Evolutionary conservation across 2,797 vertebrate genomes (phyloP).

Genomic region (Esox lucius): DNA sequence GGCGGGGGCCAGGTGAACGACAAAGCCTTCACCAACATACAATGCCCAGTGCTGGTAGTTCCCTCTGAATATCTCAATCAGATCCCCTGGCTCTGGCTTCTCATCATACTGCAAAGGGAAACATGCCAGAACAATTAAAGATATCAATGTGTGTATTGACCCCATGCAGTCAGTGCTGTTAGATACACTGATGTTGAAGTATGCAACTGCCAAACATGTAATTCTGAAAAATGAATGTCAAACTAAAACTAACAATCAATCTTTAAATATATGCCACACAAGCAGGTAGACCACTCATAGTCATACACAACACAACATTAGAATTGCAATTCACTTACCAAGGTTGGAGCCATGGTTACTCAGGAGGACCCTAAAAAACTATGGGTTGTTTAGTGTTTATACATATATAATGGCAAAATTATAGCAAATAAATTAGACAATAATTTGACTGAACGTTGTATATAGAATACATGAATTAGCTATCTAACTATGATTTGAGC

Average conservation of each 20-base stretch:
- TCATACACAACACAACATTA: not conserved
- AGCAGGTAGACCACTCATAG: not conserved
- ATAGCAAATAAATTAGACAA: too few species aligned
- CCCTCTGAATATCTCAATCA: conserved; percentile 76
- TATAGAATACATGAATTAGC: too few species aligned
- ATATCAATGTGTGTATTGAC: conserved; percentile 10
- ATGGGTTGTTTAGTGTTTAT: too few species aligned
- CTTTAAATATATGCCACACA: not conserved
- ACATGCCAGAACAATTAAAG: not conserved
- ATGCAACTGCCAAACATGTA: not conserved
- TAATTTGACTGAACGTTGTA: too few species aligned
- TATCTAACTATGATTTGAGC: too few species aligned
- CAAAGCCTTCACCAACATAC: conserved; percentile 73
- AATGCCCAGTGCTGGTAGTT: conserved; percentile 80
- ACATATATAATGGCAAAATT: too few species aligned
- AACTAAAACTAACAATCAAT: not conserved
- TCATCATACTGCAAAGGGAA: conserved; percentile 53
- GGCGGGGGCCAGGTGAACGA: conserved; percentile 78
- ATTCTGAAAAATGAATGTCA: not conserved
- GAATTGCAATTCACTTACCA: conserved; percentile 28
- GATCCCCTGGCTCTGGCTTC: conserved; percentile 73
- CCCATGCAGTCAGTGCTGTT: not conserved
- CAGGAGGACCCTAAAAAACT: too few species aligned
- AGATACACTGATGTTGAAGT: not conserved
- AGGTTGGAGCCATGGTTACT: conserved; percentile 61